A percentile compares a stretch with the other conserved stretches of the same genome.
These are phyloP conservation scores for Elephas maximus DNA, from an alignment of 2,113 vertebrate genomes.

Conservation along the genomic window DNA sequence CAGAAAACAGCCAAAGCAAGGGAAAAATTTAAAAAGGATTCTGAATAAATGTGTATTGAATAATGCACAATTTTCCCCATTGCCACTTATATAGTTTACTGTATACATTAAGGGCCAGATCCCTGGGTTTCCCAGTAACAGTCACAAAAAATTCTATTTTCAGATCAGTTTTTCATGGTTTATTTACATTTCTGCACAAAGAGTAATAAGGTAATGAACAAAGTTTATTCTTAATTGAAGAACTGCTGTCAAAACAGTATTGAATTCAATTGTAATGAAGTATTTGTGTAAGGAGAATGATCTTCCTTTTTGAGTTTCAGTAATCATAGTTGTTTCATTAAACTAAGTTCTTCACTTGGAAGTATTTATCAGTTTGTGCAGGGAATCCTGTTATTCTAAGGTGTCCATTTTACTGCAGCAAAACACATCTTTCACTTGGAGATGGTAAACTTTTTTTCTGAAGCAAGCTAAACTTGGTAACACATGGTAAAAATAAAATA, in stretches of 20 bases:
- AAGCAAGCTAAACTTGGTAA: neutral
- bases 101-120: neutral
- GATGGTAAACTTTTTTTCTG: neutral
- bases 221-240: conserved; percentile 11
- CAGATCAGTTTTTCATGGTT: neutral
- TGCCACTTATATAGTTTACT: neutral
- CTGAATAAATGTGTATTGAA: conserved; percentile 19
- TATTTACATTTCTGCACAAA: neutral
- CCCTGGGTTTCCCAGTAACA: neutral
- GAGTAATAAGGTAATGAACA: neutral
- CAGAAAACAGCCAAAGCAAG: neutral
- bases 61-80: neutral
- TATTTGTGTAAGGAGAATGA: neutral
- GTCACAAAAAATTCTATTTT: neutral
- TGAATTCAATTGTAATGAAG: neutral
- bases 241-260: neutral
- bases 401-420: neutral
- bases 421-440: conserved; percentile 5
- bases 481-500: neutral
- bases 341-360: conserved; percentile 26
- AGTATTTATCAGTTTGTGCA: neutral
- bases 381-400: neutral
- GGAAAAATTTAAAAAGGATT: neutral
- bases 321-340: neutral
- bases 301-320: neutral